Percentiles rank a stretch among this genome's conserved stretches.
Evolutionary conservation across 2,113 vertebrate species (phyloP).

Genomic region (Morone saxatilis): DNA sequence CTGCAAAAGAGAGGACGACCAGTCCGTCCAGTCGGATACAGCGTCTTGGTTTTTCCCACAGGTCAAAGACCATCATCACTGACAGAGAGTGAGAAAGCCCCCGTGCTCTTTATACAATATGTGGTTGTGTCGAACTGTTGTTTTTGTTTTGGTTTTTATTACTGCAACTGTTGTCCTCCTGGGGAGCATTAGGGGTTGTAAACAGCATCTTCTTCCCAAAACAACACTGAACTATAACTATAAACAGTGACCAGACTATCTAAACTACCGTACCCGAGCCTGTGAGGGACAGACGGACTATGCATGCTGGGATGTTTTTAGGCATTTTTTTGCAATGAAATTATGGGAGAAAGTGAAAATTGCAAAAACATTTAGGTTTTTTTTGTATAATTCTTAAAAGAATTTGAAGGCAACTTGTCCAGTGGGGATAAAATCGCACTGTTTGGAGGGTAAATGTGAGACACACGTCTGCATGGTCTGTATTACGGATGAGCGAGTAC

Average conservation of each 20-base stretch:
- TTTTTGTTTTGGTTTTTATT: background rate
- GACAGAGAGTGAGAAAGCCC: background rate
- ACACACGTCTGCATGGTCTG: too few species aligned
- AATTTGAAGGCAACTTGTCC: too few species aligned
- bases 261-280: background rate
- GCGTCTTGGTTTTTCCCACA: background rate
- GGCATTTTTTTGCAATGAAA: too few species aligned
- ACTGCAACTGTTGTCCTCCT: background rate
- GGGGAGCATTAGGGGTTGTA: background rate
- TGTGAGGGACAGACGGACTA: background rate
- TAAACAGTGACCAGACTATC: background rate
- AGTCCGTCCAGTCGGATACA: background rate
- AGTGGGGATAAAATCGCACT: too few species aligned
- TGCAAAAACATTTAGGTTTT: too few species aligned
- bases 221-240: background rate
- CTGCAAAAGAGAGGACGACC: constrained; percentile 12
- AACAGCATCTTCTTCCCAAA: background rate
- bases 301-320: too few species aligned
- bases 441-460: too few species aligned
- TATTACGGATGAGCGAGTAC: too few species aligned
- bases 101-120: background rate
- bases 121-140: background rate
- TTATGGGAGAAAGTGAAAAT: too few species aligned
- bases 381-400: too few species aligned
- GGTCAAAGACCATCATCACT: background rate